A percentile compares a stretch with the other conserved stretches of the same genome.
These are phyloP conservation scores for Erebia aethiops DNA, from an alignment of 2,888 invertebrate genomes.

Conservation along the genomic window DNA sequence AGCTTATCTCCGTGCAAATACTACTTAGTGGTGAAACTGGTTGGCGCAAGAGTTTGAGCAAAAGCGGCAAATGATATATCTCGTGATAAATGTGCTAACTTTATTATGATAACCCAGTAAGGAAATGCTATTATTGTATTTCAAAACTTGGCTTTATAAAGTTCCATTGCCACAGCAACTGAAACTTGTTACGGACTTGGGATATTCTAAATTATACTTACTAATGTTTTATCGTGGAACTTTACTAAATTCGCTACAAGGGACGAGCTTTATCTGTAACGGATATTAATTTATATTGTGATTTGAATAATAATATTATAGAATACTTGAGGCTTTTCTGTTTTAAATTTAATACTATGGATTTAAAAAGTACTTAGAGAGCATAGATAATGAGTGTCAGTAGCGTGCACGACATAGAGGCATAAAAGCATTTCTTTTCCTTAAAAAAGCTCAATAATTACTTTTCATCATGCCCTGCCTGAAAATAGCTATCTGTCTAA, in stretches of 20 bases:
- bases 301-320: not conserved
- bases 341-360: not conserved
- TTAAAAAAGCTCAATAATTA: too few relatives aligned
- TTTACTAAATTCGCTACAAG: conserved; percentile 2
- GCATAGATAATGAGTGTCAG: too few relatives aligned
- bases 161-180: conserved; percentile 27
- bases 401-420: too few relatives aligned
- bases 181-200: conserved; percentile 30
- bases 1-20: conserved; percentile 63
- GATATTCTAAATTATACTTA: conserved; percentile 22
- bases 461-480: too few relatives aligned
- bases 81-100: conserved; percentile 43
- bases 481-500: too few relatives aligned
- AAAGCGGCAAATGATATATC: conserved; percentile 40
- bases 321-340: not conserved
- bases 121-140: conserved; percentile 41
- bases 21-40: conserved; percentile 51
- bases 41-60: conserved; percentile 40
- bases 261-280: conserved; percentile 2
- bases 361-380: too few relatives aligned
- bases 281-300: not conserved
- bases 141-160: conserved; percentile 32
- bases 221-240: conserved; percentile 29
- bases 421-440: too few relatives aligned
- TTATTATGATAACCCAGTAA: conserved; percentile 44